Conservation (phyloP, 2,797 vertebrate species). For the Enteromius argenteus region DNA sequence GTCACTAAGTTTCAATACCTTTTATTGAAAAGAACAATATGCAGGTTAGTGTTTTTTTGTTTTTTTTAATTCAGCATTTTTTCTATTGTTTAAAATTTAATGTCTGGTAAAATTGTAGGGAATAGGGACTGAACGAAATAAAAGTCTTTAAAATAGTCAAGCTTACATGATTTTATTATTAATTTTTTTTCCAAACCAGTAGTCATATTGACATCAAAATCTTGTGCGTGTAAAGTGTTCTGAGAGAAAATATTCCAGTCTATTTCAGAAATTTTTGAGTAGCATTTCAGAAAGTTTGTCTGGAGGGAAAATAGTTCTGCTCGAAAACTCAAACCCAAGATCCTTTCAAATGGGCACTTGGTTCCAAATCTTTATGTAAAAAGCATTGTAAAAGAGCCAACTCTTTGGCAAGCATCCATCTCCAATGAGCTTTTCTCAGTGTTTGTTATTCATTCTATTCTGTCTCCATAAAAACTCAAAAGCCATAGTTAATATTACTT, state of each 20-base stretch:
- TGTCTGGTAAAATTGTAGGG: not conserved
- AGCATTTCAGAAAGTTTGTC: not conserved
- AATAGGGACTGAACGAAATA: not conserved
- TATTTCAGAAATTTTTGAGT: not conserved
- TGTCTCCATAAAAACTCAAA: constrained; percentile 40
- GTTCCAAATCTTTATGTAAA: constrained; percentile 14
- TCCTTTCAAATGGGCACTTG: constrained; percentile 3
- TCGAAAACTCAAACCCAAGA: constrained; percentile 4
- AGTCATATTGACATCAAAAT: not conserved
- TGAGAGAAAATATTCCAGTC: not conserved
- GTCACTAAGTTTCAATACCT: not conserved
- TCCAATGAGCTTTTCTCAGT: constrained; percentile 19
- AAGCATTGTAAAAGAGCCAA: not conserved
- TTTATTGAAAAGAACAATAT: not conserved
- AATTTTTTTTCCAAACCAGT: not conserved
- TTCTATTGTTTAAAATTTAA: constrained; percentile 8
- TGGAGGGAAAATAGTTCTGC: not conserved
- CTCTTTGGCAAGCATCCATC: constrained; percentile 5
- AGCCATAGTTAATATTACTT: constrained; percentile 59
- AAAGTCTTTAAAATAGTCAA: not conserved
- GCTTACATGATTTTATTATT: not conserved
- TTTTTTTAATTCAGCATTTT: not conserved
- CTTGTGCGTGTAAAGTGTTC: not conserved
- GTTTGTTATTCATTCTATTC: constrained; percentile 42
- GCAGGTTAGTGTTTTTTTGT: not conserved